Evolutionary conservation across 37 sponge, comb jelly and placozoan genomes (phyloP), one percentile per base, ranked within the genome.

Genomic region (Theonella swinhoei): DNA sequence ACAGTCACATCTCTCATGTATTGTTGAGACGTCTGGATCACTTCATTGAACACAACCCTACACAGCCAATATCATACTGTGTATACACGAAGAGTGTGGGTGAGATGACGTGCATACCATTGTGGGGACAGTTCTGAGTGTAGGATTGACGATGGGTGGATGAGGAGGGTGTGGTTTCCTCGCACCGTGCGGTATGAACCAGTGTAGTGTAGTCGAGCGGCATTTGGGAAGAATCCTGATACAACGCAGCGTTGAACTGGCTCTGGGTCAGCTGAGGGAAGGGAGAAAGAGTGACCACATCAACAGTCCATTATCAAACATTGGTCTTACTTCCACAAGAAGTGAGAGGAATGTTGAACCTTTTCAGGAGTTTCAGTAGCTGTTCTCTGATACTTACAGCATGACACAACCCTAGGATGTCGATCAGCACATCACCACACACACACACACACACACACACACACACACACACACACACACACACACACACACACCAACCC

Each of bases 1-100:
- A 95, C 96, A 24, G 96, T 93, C 34, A 95, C 64, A 78, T 95
- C 96, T 62, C 96, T 73, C 94, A 95, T 95, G 64, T 65, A 90
- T 23, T 74, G 79, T 60, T 83, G 87, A 8, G 88, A 84, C 7
- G 96, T 95, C 76, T 94, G 91, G 0, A 94, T 67, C 4, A 94
- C 88, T 42, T 94, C 94, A 81, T 90, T 85, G 77, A 90, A 94
- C 37, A 89, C 80, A 19, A 88, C 83, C 89, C 89, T 88, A 42
- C 69, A 80, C 25, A 69, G 19, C 24, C 80, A 11, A 19, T 9
- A 32, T 54, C 14, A 24, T 68, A 17, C n/a, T n/a, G n/a, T n/a
- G n/a, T n/a, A n/a, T 3, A 70, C 29, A 66, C 39, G 20, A 70
- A n/a, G 9, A 32, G 67, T 80, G 29, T 58, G 24, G 26, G 5